Base-by-base conservation (phyloP, 2,113 vertebrate species). In the Trematomus loennbergii region DNA sequence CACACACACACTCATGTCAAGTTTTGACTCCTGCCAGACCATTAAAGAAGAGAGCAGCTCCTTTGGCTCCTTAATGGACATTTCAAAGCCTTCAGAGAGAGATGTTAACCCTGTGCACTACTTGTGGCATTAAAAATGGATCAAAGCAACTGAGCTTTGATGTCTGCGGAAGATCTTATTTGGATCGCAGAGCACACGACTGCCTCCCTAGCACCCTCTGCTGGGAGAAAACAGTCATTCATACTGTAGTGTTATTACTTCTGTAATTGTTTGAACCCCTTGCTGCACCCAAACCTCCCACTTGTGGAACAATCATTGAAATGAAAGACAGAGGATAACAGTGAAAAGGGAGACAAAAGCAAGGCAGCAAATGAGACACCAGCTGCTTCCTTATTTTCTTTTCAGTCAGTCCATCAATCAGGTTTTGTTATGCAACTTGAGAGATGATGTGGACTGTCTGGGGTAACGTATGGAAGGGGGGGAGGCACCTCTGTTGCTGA, bases 81-180 rank as follows among this genome's bases (percentile, higher is more conserved):
- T 93, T 93, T 91, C 88, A 91, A 93, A 93, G 89, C 72, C 68
- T 83, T 85, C 82, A 78, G 85, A 94, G 78, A 90, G 88, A 94
- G 92, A 94, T 87, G 89, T 94, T 94, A 94, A 95, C 94, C 92
- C 92, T 89, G 87, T 79, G 86, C 66, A 80, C 91, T 93, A 89
- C 89, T 83, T 79, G 78, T 79, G 87, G 63, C 91, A 94, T 94
- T 92, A 95, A 95, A 94, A 88, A 95, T 95, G 90, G 88, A 95
- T 94, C 92, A 91, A 88, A 90, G 89, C 79, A 64, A 73, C 55
- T n/a, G 48, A 58, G 88, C 93, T 94, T 94, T 94, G 93, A 94
- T 94, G 90, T 94, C 36, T 58, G 90, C 72, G 66, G 87, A 91
- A 87, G 88, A 90, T 87, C 91, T 88, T 89, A 94, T 94, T 91